phyloP scores from a whole-genome alignment of 2,113 vertebrate genomes.

The Tenrec ecaudatus region DNA sequence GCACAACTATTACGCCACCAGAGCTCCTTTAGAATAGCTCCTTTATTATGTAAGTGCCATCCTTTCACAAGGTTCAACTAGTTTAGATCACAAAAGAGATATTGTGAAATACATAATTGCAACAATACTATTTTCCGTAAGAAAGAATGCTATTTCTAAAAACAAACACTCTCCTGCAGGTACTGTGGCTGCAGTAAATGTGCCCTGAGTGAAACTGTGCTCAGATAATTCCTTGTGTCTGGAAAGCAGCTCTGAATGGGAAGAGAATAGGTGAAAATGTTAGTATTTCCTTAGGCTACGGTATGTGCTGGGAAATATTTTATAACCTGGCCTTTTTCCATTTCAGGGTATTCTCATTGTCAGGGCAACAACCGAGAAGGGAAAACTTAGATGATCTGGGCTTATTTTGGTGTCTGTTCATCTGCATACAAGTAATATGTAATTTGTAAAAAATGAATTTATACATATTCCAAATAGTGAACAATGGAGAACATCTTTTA shows the following conservation, averaged over 20 bases:
- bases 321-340: background rate
- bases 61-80: background rate
- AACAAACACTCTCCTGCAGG: conserved; percentile 12
- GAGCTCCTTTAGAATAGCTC: background rate
- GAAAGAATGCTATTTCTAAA: conserved; percentile 55
- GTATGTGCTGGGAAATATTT: conserved; percentile 34
- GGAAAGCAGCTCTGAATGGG: conserved; percentile 45
- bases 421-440: background rate
- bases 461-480: conserved; percentile 17
- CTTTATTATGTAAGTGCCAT: background rate
- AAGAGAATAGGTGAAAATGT: conserved; percentile 46
- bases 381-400: background rate
- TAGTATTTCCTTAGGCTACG: conserved; percentile 5
- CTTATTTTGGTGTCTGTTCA: background rate
- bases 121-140: conserved; percentile 3
- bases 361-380: background rate
- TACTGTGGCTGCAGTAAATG: conserved; percentile 24
- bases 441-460: conserved; percentile 12
- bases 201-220: background rate
- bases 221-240: conserved; percentile 40
- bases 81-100: background rate
- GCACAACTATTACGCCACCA: background rate
- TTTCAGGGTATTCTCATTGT: conserved; percentile 3
- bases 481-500: background rate
- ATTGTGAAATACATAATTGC: conserved; percentile 16